Base-by-base conservation (phyloP, 1,140 invertebrate species). In the Lepidurus packardi region DNA sequence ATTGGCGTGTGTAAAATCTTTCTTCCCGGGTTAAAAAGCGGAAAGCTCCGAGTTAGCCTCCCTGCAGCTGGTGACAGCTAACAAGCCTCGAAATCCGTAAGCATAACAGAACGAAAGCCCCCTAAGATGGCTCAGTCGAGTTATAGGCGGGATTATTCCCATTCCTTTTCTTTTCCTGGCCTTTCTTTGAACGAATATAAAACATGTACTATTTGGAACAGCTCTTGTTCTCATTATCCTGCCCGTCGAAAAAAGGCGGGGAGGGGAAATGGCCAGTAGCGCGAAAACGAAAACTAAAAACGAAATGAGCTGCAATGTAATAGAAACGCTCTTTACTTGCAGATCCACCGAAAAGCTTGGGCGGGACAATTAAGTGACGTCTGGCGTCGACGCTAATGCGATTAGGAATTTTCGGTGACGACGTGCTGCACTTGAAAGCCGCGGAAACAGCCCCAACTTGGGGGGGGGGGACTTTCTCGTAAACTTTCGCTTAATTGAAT, bases 321-420 rank as follows among this genome's bases (percentile, higher is more conserved):
- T n/a, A n/a, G 34, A 34, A 34, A 34, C 1, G 34, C 34, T 34
- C 2, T 34, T 34, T 34, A 4, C 34, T 34, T 34, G 34, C 34
- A 34, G 34, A 34, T 34, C 34, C 34, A 34, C 34, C 0, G 34
- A 34, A 34, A 34, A 34, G 34, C 34, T 65, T 7, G 53, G 53
- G 53, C 10, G 53, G 53, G 53, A 65, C 53, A 65, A 65, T 65
- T 65, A 65, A 65, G 53, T 65, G 53, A 65, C 53, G 53, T 65
- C 53, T 65, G 53, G 53, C 21, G 53, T 65, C 53, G 53, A 65
- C 53, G 21, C 16, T 65, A 65, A 65, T 65, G 53, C 53, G 53
- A 65, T 65, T 65, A 65, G 21, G 53, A 65, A 65, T 65, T 34
- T 65, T 65, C 53, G 53, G 16, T 65, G 53, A 65, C 53, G 53